Evolutionary conservation across 2,888 invertebrate species (phyloP), one percentile per base, ranked within the genome.

Genomic region (Molorchus minor): DNA sequence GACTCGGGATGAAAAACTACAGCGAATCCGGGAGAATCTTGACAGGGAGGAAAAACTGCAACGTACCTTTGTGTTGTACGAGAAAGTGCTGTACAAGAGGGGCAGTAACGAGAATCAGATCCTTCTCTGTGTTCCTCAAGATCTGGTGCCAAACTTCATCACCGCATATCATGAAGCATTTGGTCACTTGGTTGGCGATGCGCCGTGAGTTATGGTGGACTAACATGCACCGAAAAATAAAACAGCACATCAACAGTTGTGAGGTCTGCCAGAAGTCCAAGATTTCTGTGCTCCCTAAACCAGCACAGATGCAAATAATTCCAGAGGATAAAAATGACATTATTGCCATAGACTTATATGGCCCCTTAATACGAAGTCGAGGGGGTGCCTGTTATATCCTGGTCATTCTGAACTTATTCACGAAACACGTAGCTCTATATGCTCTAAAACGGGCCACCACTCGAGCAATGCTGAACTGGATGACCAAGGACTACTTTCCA

Each of bases 191-290:
- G 47, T 17, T 17, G 13, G 2, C 35, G 0, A 2, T 47, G 17
- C 13, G 20, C 12, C 7, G 19, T 35, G 36, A 47, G n/a, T 33
- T 47, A 3, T 47, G 47, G 33, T 47, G 33, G 35, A 12, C 15
- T 2, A 47, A 47, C 7, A 47, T 47, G 10, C 10, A 33, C 15
- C 8, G 5, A 17, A 2, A 30, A 2, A 12, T 30, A 12, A 30
- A 2, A 3, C 8, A 7, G 8, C 2, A n/a, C n/a, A n/a, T n/a
- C n/a, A 21, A 3, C n/a, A 25, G 19, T 12, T 52, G 52, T 13
- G 52, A 41, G 2, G 17, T 52, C 2, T 52, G 52, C 13, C 52
- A 52, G 17, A 41, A 40, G 52, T 40, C 52, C 3, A 40, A 52
- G 12, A 29, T 29, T 21, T 52, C 41, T 3, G 7, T 17, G 8